Conservation (phyloP, 2,888 invertebrate genomes). For the Eupithecia abbreviata region DNA sequence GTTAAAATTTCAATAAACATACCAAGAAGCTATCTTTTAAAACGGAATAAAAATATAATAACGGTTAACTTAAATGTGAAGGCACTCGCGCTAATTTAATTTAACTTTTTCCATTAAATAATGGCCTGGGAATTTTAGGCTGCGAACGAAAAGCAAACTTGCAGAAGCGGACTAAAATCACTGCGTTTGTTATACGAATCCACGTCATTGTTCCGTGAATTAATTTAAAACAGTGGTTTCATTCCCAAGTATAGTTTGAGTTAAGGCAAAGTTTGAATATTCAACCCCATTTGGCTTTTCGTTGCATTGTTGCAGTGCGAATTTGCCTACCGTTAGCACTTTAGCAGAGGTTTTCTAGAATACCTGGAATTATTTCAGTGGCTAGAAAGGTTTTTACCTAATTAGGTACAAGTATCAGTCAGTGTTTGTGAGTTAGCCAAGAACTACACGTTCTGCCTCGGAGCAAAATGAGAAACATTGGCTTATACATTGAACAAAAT, state of each 20-base stretch:
- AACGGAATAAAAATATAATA: neutral
- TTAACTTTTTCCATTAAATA: constrained; percentile 5
- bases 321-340: constrained; percentile 10
- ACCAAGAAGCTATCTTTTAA: neutral
- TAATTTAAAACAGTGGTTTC: constrained; percentile 37
- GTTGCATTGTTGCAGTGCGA: constrained; percentile 37
- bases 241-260: constrained; percentile 38
- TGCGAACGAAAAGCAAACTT: constrained; percentile 21
- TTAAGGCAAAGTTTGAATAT: constrained; percentile 46
- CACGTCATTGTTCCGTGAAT: constrained; percentile 22
- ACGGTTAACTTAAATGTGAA: neutral
- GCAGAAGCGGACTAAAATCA: constrained; percentile 25
- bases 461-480: neutral
- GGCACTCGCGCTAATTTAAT: constrained; percentile 1
- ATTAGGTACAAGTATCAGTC: neutral
- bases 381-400: neutral
- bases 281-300: constrained; percentile 37
- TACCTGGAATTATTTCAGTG: neutral
- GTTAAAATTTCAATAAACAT: neutral
- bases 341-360: neutral
- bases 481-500: neutral
- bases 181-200: constrained; percentile 25
- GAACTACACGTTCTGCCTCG: neutral
- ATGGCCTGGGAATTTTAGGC: neutral
- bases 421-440: neutral